These are phyloP conservation scores for Amphiduros pacificus DNA, from an alignment of 2,888 invertebrate species.

Conservation along the genomic window DNA sequence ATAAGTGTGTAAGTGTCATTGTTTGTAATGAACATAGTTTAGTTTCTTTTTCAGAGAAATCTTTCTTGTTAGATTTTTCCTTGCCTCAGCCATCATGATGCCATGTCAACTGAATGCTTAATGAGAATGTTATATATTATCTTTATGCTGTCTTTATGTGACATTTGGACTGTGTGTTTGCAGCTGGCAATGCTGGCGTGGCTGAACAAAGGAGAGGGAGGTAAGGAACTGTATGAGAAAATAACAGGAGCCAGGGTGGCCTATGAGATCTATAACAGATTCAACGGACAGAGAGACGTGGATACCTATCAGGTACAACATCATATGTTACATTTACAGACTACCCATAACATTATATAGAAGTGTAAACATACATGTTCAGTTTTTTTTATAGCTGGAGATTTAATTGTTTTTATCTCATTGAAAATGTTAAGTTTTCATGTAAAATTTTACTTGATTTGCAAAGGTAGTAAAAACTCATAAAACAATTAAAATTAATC, in stretches of 20 bases:
- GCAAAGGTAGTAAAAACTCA: no score
- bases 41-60: no score
- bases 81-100: background rate
- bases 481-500: no score
- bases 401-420: no score
- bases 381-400: no score
- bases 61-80: background rate
- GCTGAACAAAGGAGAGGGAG: slow-evolving; percentile 15
- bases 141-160: no score
- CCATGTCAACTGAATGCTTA: background rate
- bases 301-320: slow-evolving; percentile 27
- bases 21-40: no score
- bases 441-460: no score
- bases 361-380: no score
- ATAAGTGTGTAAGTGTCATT: no score
- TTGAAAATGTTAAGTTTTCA: no score
- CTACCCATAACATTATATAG: background rate
- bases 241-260: slow-evolving; percentile 17
- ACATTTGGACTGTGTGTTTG: background rate
- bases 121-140: background rate
- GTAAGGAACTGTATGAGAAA: slow-evolving; percentile 17
- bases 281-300: slow-evolving; percentile 41
- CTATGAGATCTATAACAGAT: slow-evolving; percentile 29
- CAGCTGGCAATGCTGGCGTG: slow-evolving; percentile 20
- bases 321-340: background rate